Evolutionary conservation across 2,888 invertebrate genomes (phyloP).

Genomic region (Dastarcus helophoroides): DNA sequence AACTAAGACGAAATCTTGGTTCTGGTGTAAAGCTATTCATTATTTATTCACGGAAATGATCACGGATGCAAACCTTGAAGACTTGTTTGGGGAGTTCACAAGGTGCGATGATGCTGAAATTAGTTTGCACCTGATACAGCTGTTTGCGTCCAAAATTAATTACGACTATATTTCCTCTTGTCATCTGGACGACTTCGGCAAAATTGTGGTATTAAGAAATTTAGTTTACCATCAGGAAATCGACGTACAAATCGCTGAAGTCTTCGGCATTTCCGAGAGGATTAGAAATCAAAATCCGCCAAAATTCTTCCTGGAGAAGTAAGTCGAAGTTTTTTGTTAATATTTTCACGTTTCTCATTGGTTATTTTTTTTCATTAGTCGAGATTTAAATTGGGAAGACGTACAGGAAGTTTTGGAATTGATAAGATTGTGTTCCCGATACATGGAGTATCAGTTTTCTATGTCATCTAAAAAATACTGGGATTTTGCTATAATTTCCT

Average conservation of each 20-base stretch:
- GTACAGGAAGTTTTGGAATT: conserved; percentile 34
- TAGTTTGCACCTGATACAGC: conserved; percentile 27
- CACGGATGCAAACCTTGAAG: conserved; percentile 12
- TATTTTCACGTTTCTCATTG: too few relatives aligned
- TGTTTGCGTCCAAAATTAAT: conserved; percentile 22
- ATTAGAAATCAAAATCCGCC: conserved; percentile 21
- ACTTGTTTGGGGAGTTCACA: conserved; percentile 16
- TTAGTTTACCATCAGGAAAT: conserved; percentile 26
- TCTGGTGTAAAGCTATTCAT: conserved; percentile 17
- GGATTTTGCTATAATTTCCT: conserved; percentile 62
- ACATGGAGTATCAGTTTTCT: conserved; percentile 27
- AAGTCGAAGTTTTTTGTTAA: conserved; percentile 7
- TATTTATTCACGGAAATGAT: conserved; percentile 20
- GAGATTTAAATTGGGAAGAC: conserved; percentile 27
- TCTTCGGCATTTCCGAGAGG: conserved; percentile 23
- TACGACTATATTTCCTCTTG: conserved; percentile 23
- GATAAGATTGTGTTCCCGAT: conserved; percentile 30
- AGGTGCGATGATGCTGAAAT: conserved; percentile 13
- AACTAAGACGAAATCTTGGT: conserved; percentile 3
- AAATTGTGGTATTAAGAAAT: conserved; percentile 23
- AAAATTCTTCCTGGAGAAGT: conserved; percentile 22
- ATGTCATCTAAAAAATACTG: conserved; percentile 43
- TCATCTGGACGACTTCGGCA: conserved; percentile 17
- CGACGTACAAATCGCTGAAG: conserved; percentile 31
- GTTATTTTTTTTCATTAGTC: conserved; percentile 20